phyloP scores from a whole-genome alignment of 37 sponge, comb jelly and placozoan genomes.

The Mnemiopsis leidyi region DNA sequence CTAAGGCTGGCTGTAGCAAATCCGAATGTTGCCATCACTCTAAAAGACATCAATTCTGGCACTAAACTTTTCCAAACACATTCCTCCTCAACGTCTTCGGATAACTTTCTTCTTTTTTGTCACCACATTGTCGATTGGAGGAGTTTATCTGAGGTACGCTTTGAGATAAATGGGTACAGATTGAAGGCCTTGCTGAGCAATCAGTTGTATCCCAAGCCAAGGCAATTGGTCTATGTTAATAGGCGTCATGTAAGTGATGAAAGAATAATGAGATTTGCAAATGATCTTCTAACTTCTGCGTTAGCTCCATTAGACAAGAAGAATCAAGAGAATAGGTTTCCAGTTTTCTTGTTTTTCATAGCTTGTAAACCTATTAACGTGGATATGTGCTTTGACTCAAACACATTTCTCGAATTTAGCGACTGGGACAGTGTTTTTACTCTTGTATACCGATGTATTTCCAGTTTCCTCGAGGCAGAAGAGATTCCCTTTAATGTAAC shows the following conservation, averaged over 20 bases:
- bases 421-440: slow-evolving; percentile 39
- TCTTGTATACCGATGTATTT: not conserved
- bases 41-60: slow-evolving; percentile 46
- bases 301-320: not conserved
- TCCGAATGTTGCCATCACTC: not conserved
- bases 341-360: slow-evolving; percentile 11
- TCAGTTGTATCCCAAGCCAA: not conserved
- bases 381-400: slow-evolving; percentile 61
- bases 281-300: slow-evolving; percentile 6
- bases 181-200: not conserved
- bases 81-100: not conserved
- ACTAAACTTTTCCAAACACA: slow-evolving; percentile 38
- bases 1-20: slow-evolving; percentile 26
- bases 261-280: slow-evolving; percentile 1
- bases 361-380: slow-evolving; percentile 43
- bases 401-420: not conserved
- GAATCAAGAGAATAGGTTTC: slow-evolving; percentile 49
- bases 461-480: not conserved
- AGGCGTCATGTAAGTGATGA: not conserved
- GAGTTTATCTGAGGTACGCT: not conserved
- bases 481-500: not conserved
- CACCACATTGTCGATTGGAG: not conserved
- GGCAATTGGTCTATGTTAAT: slow-evolving; percentile 5
- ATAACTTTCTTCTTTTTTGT: slow-evolving; percentile 3
- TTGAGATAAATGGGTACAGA: slow-evolving; percentile 12